Evolutionary conservation across 2,888 invertebrate genomes (phyloP).

Genomic region (Trilocha varians): DNA sequence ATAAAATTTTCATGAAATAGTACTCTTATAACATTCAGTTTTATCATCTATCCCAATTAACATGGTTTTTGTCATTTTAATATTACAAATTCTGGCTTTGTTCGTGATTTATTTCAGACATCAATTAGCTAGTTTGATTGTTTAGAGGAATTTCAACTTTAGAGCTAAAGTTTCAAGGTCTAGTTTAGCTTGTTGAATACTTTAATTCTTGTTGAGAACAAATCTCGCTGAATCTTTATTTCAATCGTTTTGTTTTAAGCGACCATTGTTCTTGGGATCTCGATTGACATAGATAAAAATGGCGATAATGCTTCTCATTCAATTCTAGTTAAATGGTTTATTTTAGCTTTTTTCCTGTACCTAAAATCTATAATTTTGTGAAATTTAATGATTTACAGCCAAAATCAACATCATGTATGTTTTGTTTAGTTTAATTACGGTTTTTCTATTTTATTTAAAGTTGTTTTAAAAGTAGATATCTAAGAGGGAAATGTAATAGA

Average conservation of each 20-base stretch:
- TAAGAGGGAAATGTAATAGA: too few species aligned
- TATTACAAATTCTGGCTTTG: too few species aligned
- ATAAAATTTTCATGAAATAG: too few species aligned
- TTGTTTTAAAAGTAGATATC: too few species aligned
- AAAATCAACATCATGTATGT: too few species aligned
- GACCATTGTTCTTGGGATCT: conserved; percentile 32
- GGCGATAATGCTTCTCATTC: conserved; percentile 23
- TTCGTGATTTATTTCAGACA: too few species aligned
- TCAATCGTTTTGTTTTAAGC: conserved; percentile 30
- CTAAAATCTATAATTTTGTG: not conserved
- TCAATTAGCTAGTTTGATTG: not conserved
- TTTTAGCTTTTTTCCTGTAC: conserved; percentile 13
- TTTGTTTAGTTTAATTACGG: too few species aligned
- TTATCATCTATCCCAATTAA: too few species aligned
- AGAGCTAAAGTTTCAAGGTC: not conserved
- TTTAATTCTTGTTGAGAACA: not conserved
- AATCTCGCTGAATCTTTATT: conserved; percentile 21
- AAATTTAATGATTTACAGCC: too few species aligned
- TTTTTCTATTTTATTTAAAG: too few species aligned
- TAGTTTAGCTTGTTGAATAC: not conserved
- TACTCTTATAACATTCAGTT: too few species aligned
- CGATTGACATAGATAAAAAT: conserved; percentile 28
- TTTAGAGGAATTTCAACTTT: not conserved
- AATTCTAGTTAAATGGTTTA: conserved; percentile 14
- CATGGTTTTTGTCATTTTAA: too few species aligned